Percentiles rank a stretch among this genome's conserved stretches.
These are phyloP conservation scores for Belonocnema kinseyi DNA, from an alignment of 1,140 invertebrate genomes.

Conservation along the genomic window DNA sequence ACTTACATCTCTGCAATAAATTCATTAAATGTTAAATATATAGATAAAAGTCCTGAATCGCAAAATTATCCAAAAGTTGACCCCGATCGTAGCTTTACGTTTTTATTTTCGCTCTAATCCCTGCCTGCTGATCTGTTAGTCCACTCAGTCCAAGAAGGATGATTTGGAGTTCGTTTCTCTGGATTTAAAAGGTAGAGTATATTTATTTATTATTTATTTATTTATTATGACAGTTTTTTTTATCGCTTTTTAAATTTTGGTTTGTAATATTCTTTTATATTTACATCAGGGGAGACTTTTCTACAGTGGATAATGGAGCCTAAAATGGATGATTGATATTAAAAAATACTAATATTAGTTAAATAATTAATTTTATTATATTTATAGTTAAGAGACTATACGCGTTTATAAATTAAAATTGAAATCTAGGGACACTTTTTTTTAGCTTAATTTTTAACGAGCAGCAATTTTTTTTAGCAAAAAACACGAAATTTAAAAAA, in stretches of 20 bases:
- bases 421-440: too few relatives aligned
- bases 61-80: conserved; percentile 41
- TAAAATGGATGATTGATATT: too few relatives aligned
- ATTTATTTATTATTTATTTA: conserved; percentile 5
- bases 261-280: not conserved
- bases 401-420: too few relatives aligned
- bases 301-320: too few relatives aligned
- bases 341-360: too few relatives aligned
- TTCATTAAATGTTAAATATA: conserved; percentile 23
- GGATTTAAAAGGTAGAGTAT: conserved; percentile 18
- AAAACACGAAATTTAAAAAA: too few relatives aligned
- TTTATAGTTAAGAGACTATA: too few relatives aligned
- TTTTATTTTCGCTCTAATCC: conserved; percentile 52
- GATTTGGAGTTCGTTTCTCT: conserved; percentile 4
- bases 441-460: too few relatives aligned
- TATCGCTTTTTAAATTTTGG: not conserved
- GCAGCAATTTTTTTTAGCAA: too few relatives aligned
- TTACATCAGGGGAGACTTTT: too few relatives aligned
- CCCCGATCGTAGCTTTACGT: conserved; percentile 37
- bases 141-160: conserved; percentile 22
- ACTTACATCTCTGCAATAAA: conserved; percentile 45
- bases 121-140: conserved; percentile 61
- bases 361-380: too few relatives aligned
- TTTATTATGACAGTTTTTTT: not conserved
- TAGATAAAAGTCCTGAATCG: conserved; percentile 40